phyloP scores from a whole-genome alignment of 2,113 vertebrate species.

The Archilochus colubris region DNA sequence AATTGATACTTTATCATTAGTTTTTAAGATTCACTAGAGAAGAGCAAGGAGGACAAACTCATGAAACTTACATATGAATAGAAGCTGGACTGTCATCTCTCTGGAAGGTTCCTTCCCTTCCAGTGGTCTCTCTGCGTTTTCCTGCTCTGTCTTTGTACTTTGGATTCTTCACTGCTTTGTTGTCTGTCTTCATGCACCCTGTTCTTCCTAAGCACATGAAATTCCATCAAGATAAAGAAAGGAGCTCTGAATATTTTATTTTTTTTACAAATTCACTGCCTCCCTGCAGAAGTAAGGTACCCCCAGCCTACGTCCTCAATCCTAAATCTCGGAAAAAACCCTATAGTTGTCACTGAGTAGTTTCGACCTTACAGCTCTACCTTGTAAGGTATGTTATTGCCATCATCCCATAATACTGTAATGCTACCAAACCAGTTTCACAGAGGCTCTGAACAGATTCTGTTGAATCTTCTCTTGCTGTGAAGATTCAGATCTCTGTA shows the following conservation, averaged over 20 bases:
- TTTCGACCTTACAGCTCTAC: neutral
- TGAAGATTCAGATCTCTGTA: neutral
- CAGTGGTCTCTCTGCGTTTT: slow-evolving; percentile 87
- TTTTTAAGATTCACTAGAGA: neutral
- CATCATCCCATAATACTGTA: neutral
- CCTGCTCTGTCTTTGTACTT: slow-evolving; percentile 93
- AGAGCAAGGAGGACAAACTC: accelerated
- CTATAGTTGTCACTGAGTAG: neutral
- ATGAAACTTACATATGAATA: slow-evolving; percentile 84
- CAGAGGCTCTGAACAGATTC: neutral
- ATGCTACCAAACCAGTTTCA: neutral
- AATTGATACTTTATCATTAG: neutral
- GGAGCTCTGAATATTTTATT: neutral
- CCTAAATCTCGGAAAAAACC: neutral
- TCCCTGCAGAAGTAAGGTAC: neutral
- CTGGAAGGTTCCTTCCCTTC: slow-evolving; percentile 89
- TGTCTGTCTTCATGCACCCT: slow-evolving; percentile 87
- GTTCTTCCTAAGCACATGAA: slow-evolving; percentile 78
- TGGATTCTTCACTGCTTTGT: slow-evolving; percentile 85
- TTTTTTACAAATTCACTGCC: neutral
- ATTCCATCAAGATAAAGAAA: neutral
- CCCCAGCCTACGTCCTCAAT: neutral
- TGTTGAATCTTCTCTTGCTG: neutral
- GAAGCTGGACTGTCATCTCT: slow-evolving; percentile 77
- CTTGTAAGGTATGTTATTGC: neutral